These are phyloP conservation scores for Myodes glareolus DNA, from an alignment of 2,113 vertebrate species.

Conservation along the genomic window DNA sequence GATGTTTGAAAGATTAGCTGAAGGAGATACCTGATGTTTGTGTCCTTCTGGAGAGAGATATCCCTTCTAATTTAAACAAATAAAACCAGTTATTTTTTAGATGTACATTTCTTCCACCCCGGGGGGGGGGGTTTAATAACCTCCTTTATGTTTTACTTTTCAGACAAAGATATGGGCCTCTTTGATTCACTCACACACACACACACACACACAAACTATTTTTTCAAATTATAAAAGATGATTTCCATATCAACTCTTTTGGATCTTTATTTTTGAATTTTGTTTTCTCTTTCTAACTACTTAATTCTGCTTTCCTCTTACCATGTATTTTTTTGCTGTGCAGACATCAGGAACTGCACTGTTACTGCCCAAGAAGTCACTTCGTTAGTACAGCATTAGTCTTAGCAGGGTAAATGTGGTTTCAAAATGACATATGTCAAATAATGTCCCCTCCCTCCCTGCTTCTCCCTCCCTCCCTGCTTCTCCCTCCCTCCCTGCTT, in stretches of 20 bases:
- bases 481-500: neutral
- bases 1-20: slow-evolving; percentile 11
- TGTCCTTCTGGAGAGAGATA: neutral
- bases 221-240: slow-evolving; percentile 31
- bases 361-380: neutral
- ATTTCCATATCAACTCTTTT: neutral
- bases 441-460: neutral
- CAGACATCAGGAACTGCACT: neutral
- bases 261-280: slow-evolving; percentile 33
- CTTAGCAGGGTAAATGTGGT: slow-evolving; percentile 38
- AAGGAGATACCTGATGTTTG: neutral
- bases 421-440: slow-evolving; percentile 19
- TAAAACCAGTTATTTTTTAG: slow-evolving; percentile 21
- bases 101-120: neutral
- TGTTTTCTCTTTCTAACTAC: neutral
- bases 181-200: neutral
- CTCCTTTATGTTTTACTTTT: slow-evolving; percentile 31
- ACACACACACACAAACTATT: neutral
- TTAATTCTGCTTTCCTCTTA: neutral
- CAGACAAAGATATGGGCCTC: slow-evolving; percentile 29
- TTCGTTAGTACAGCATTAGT: slow-evolving; percentile 12
- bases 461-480: rapidly evolving
- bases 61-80: neutral
- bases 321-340: neutral
- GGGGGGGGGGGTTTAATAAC: neutral